Evolutionary conservation across 2,888 invertebrate genomes (phyloP), one percentile per base, ranked within the genome.

Genomic region (Sarcophaga subvicina): DNA sequence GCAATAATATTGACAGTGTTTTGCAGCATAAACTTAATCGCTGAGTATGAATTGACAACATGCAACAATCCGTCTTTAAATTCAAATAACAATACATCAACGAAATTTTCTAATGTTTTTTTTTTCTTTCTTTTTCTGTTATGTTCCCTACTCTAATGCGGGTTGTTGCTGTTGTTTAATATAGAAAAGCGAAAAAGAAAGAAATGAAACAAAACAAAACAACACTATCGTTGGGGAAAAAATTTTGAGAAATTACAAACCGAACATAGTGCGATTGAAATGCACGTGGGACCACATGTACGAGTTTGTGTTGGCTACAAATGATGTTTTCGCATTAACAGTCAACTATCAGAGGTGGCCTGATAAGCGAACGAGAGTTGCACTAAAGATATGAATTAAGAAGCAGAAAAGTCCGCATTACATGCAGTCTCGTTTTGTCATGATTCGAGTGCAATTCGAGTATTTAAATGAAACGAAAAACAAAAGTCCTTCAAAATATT

Each of bases 1-100:
- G 5, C 54, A 54, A 17, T 54, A 54, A 54, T 54, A 54, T 17
- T 14, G 54, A 17, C 54, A 54, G 5, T 54, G 54, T 5, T 54
- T 14, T 54, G 54, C 3, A 17, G 54, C 54, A 54, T 54, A 12
- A 54, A 54, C 54, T 54, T 54, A 17, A 1, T 2, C 17, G 54
- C 54, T 54, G 54, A 54, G 54, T 54, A 14, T 17, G 17, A 0
- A 54, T 54, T 54, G 54, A 54, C 91, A 91, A 89, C 88, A 78
- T 84, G 87, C 85, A 87, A 86, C 84, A 83, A 84, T 81, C 84
- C 83, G 83, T 81, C 80, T 84, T 81, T 83, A 88, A 88, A 85
- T 83, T 80, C 80, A 71, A 83, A 83, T 81, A 86, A 86, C 83
- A 87, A 87, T 83, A 81, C 83, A 81, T 87, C 84, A 87, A 84